Base-by-base conservation (phyloP, 2,797 vertebrate genomes). In the Benthosema pterotum region DNA sequence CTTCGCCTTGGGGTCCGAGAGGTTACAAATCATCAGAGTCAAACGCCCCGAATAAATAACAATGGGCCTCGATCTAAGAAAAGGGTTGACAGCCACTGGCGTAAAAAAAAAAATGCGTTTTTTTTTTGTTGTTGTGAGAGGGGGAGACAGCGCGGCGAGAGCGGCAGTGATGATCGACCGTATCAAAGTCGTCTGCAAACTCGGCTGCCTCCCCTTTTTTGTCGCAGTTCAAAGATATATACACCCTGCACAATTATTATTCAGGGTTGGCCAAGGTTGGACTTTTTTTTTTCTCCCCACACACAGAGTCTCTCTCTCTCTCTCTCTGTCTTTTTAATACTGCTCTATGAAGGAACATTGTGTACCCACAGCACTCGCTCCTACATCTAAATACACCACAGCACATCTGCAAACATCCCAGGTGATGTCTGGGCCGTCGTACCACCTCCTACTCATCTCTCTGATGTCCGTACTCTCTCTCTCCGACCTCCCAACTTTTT, bases 221-320 rank as follows among this genome's bases (percentile, higher is more conserved):
- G 84, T 83, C 74, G 78, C 85, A 88, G 82, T 87, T 89, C 79
- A 86, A 79, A 86, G 69, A 82, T 77, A 74, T 80, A 65, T 8
- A 22, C 22, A 22, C 63, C 72, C 68, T 61, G 65, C 74, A 67
- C 74, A 69, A 74, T 77, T 80, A 79, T 84, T 84, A 79, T 84
- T 84, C 72, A 78, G 79, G 74, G 84, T 84, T 83, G 77, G 86
- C 88, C 88, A 87, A 89, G 87, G 87, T 83, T 83, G 83, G 17
- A 73, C 69, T 68, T 75, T 60, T 79, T 80, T 22, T 68, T 75
- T 60, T 79, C 79, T 22, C 22, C 22, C 67, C 74, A 67, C 67
- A 64, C 72, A 78, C 68, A 48, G 3, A 22, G 22, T 22, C 22
- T 2, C 2, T 22, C 22, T 22, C 22, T 22, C 22, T 22, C 22